A percentile compares a stretch with the other conserved stretches of the same genome.
Conservation (phyloP, 2,888 invertebrate species). For the Corbicula japonica region DNA sequence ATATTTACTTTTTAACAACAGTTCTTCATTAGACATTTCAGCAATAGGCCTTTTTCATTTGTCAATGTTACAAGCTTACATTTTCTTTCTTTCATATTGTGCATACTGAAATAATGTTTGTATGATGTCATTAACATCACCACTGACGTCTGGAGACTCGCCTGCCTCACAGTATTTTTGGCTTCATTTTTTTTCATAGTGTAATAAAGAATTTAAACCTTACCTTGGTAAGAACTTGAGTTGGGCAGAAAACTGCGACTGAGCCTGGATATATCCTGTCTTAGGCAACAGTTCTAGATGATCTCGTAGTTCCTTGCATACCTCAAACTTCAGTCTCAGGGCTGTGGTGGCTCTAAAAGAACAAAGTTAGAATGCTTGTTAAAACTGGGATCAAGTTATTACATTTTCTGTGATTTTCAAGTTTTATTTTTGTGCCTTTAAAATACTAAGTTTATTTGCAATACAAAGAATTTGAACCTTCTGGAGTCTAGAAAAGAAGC, state of each 20-base stretch:
- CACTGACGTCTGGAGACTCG: no score
- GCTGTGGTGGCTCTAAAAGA: slow-evolving; percentile 86
- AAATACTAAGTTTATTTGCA: background rate
- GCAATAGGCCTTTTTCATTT: no score
- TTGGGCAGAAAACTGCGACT: slow-evolving; percentile 86
- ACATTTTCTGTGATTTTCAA: background rate
- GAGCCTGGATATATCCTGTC: slow-evolving; percentile 86
- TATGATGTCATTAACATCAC: no score
- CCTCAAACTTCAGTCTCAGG: slow-evolving; percentile 85
- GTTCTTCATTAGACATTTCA: no score
- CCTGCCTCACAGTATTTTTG: no score
- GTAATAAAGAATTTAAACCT: background rate
- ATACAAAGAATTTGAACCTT: background rate
- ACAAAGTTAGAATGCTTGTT: no score
- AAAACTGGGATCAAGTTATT: no score
- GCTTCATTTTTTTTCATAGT: no score
- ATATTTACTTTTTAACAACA: no score
- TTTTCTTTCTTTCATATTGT: no score
- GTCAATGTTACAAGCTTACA: no score
- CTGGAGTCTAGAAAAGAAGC: background rate
- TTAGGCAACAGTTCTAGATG: slow-evolving; percentile 86
- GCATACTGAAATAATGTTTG: no score
- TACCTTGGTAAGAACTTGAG: slow-evolving; percentile 86
- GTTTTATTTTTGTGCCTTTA: background rate
- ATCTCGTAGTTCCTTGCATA: slow-evolving; percentile 84